phyloP scores from a whole-genome alignment of 2,797 vertebrate species.

The Agapornis canus region DNA sequence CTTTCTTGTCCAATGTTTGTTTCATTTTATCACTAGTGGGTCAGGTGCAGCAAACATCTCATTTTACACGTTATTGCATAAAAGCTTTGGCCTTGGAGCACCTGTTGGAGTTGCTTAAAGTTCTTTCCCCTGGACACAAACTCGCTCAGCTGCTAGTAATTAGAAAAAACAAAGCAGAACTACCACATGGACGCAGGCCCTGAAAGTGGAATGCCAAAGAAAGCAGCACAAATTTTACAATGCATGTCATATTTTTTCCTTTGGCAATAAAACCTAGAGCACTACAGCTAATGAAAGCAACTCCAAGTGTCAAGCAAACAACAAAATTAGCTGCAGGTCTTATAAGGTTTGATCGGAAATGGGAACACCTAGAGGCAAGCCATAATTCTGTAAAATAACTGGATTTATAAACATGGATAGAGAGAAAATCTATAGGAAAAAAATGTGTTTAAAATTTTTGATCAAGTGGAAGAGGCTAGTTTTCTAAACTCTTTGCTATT shows the following conservation, averaged over 20 bases:
- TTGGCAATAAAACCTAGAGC: constrained; percentile 54
- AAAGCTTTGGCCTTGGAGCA: constrained; percentile 54
- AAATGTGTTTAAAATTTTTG: not conserved
- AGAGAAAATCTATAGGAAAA: not conserved
- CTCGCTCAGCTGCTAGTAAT: constrained; percentile 66
- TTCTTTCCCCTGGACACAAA: constrained; percentile 33
- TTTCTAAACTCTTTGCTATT: not conserved
- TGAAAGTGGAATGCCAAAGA: constrained; percentile 50
- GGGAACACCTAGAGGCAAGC: not conserved
- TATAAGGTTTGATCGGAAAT: not conserved
- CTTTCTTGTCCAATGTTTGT: constrained; percentile 13
- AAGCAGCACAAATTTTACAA: constrained; percentile 52
- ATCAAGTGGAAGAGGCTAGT: fast-evolving
- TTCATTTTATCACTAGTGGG: not conserved
- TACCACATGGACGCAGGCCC: constrained; percentile 41
- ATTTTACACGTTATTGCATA: not conserved
- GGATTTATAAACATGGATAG: not conserved
- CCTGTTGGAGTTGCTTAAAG: not conserved
- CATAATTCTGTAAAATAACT: not conserved
- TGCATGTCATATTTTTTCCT: constrained; percentile 19
- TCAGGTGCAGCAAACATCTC: constrained; percentile 12
- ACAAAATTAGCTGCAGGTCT: not conserved
- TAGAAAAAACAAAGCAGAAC: constrained; percentile 71
- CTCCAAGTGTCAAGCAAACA: not conserved
- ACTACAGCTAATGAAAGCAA: not conserved